Percentiles rank a stretch among this genome's conserved stretches.
Evolutionary conservation across 2,797 vertebrate species (phyloP).

Genomic region (Mormyrus hasselquistii): DNA sequence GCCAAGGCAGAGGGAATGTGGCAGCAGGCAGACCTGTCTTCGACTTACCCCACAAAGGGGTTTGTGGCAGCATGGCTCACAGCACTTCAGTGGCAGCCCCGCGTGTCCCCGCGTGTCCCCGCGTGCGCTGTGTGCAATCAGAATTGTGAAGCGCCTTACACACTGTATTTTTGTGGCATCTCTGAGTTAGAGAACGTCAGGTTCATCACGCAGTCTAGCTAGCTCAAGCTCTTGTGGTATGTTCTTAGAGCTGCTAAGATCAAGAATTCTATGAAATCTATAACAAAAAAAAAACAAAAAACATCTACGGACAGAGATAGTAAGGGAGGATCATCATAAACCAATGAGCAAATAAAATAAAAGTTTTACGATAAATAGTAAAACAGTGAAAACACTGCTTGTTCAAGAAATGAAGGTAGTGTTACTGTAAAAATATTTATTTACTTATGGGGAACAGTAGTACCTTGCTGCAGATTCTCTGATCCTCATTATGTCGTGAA

Average conservation of each 20-base stretch:
- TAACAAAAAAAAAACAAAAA: neutral
- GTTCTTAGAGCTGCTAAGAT: neutral
- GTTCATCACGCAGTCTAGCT: neutral
- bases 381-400: neutral
- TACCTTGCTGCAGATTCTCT: neutral
- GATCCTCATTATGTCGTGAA: neutral
- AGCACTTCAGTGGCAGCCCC: neutral
- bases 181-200: neutral
- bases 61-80: neutral
- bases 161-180: neutral
- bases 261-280: neutral
- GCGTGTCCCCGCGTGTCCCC: neutral
- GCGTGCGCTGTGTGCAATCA: neutral
- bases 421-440: neutral
- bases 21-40: neutral
- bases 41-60: neutral
- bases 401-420: neutral
- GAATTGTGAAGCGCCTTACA: neutral
- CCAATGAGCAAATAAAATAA: neutral
- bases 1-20: neutral
- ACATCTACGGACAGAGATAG: neutral
- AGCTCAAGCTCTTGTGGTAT: neutral
- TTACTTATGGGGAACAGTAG: neutral
- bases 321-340: neutral
- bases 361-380: neutral